Evolutionary conservation across 2,888 invertebrate species (phyloP).

Genomic region (Rhyacophila evoluta): DNA sequence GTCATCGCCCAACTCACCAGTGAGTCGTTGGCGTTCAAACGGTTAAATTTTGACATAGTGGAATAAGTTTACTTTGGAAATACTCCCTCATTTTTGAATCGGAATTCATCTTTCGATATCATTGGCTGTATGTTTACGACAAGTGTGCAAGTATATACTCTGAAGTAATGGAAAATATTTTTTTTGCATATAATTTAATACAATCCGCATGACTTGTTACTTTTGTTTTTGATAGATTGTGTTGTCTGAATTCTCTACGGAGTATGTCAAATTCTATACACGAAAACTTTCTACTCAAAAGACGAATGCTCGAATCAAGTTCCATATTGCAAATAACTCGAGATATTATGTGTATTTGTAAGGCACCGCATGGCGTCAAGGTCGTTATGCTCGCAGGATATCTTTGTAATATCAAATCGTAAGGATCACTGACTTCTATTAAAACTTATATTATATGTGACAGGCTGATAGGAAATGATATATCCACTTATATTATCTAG

Average conservation of each 20-base stretch:
- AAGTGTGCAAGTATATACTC: no score
- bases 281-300: conserved; percentile 6
- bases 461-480: background rate
- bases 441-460: background rate
- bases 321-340: background rate
- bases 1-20: no score
- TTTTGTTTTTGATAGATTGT: background rate
- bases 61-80: no score
- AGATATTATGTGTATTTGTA: background rate
- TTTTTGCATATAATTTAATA: no score
- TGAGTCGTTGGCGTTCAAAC: no score
- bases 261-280: background rate
- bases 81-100: no score
- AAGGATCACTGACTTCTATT: conserved; percentile 8
- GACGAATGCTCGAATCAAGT: conserved; percentile 14
- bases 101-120: no score
- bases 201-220: no score
- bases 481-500: background rate
- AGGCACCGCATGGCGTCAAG: background rate
- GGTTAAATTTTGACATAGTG: no score
- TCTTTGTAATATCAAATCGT: background rate
- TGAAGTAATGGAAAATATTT: no score
- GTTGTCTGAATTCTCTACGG: background rate
- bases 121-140: no score
- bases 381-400: background rate